Base-by-base conservation (phyloP, 2,888 invertebrate species). In the Cordilura impudica region DNA sequence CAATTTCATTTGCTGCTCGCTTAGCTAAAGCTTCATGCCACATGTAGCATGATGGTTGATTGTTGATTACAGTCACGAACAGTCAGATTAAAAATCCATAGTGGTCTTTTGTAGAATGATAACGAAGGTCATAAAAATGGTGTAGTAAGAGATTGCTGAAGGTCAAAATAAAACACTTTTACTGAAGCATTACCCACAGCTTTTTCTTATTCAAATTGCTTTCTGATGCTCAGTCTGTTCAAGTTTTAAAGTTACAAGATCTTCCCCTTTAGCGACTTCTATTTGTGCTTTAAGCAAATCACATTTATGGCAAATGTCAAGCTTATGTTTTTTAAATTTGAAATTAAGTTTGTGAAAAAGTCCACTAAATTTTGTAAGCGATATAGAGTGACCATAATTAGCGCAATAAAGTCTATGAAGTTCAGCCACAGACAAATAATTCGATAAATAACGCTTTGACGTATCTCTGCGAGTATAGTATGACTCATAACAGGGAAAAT, bases 141-240 rank as follows among this genome's bases (percentile, higher is more conserved):
- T 21, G 75, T 81, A 56, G 82, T 69, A 10, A 81, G 51, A 16
- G 78, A 81, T 56, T 81, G 72, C 49, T 81, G 72, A 12, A 81
- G 35, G 61, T 82, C 77, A 60, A 72, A 72, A 21, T 23, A 61
- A 51, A 61, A 80, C 65, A 39, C 71, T 66, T 29, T 65, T 58
- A 47, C n/a, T n/a, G n/a, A n/a, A n/a, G n/a, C n/a, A 49, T 51
- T 56, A 26, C 21, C 61, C 14, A 47, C 21, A 31, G 29, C 39
- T 19, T 23, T 12, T 51, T 51, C 51, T 58, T 73, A 35, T 35
- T 58, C 54, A 70, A 53, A 63, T n/a, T n/a, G n/a, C n/a, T n/a
- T n/a, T n/a, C n/a, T n/a, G n/a, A n/a, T n/a, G n/a, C n/a, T 61
- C 29, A 8, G 61, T 18, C 29, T 61, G 61, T 26, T 51, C 51